A percentile compares a stretch with the other conserved stretches of the same genome.
Conservation (phyloP, 2,113 vertebrate genomes). For the Ptyas mucosa region DNA sequence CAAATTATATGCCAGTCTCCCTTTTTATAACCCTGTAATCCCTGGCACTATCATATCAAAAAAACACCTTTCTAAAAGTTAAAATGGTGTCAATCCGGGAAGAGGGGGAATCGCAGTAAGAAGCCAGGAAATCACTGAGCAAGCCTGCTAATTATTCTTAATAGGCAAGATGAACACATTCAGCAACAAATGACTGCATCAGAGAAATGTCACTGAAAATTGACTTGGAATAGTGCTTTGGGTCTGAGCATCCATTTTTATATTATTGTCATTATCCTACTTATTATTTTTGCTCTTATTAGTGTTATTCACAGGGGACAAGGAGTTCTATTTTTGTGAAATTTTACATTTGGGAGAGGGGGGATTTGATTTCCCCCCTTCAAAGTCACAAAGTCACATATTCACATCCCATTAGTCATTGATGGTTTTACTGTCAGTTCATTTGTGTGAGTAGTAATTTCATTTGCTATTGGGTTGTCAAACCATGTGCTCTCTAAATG, state of each 20-base stretch:
- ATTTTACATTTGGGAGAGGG: constrained; percentile 48
- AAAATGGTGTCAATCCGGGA: constrained; percentile 69
- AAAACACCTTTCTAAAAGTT: constrained; percentile 74
- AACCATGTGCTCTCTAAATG: constrained; percentile 19
- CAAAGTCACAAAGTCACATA: constrained; percentile 11
- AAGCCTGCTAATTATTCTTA: constrained; percentile 81
- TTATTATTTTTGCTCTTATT: constrained; percentile 65
- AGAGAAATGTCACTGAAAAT: constrained; percentile 80
- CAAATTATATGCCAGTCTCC: constrained; percentile 66
- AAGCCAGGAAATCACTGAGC: constrained; percentile 76
- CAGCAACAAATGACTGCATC: constrained; percentile 81
- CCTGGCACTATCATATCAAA: constrained; percentile 66
- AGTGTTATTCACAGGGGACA: constrained; percentile 61
- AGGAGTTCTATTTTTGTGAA: constrained; percentile 53
- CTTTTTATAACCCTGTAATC: background rate
- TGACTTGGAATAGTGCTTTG: constrained; percentile 70
- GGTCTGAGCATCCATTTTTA: constrained; percentile 72
- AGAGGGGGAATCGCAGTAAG: constrained; percentile 64
- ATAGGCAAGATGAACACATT: constrained; percentile 81
- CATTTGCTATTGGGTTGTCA: constrained; percentile 23
- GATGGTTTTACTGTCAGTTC: constrained; percentile 19
- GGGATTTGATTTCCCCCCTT: constrained; percentile 59
- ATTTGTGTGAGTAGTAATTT: constrained; percentile 24
- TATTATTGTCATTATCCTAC: constrained; percentile 69
- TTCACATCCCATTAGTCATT: constrained; percentile 39